These are phyloP conservation scores for Coenonympha glycerion DNA, from an alignment of 2,888 invertebrate species.

Conservation along the genomic window DNA sequence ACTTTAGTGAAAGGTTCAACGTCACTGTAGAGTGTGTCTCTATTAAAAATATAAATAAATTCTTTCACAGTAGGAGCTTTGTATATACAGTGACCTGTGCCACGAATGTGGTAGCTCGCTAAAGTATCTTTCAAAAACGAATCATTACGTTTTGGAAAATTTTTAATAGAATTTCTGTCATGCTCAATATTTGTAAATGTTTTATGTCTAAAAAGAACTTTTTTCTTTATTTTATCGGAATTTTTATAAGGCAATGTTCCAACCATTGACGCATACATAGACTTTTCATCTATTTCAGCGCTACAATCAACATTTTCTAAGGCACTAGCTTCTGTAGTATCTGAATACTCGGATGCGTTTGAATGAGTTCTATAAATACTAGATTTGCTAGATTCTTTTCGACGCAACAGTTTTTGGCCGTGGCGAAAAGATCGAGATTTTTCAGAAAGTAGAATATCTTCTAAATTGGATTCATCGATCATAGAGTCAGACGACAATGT, in stretches of 20 bases:
- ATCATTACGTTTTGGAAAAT: slow-evolving; percentile 52
- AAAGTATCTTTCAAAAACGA: slow-evolving; percentile 61
- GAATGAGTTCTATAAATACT: slow-evolving; percentile 51
- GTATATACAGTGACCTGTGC: slow-evolving; percentile 69
- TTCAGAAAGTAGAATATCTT: slow-evolving; percentile 65
- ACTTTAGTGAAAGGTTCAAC: slow-evolving; percentile 52
- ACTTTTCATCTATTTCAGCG: slow-evolving; percentile 48
- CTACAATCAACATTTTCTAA: slow-evolving; percentile 69
- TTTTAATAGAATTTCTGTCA: slow-evolving; percentile 56
- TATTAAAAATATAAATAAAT: slow-evolving; percentile 67
- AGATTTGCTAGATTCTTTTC: slow-evolving; percentile 41
- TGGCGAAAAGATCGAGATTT: slow-evolving; percentile 68
- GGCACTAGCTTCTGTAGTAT: slow-evolving; percentile 61
- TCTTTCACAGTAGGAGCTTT: slow-evolving; percentile 63
- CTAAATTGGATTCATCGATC: slow-evolving; percentile 65
- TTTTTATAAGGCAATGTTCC: slow-evolving; percentile 64
- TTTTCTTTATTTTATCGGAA: slow-evolving; percentile 45
- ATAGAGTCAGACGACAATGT: slow-evolving; percentile 62
- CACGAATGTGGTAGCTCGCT: slow-evolving; percentile 65
- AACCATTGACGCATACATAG: slow-evolving; percentile 58
- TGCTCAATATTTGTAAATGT: slow-evolving; percentile 69
- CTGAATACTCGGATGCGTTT: slow-evolving; percentile 54
- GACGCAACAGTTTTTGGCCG: slow-evolving; percentile 37
- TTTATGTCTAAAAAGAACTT: slow-evolving; percentile 67
- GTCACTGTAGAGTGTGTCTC: slow-evolving; percentile 57